A percentile compares a stretch with the other conserved stretches of the same genome.
These are phyloP conservation scores for Epirrhoe tristata DNA, from an alignment of 2,888 invertebrate genomes.

Conservation along the genomic window DNA sequence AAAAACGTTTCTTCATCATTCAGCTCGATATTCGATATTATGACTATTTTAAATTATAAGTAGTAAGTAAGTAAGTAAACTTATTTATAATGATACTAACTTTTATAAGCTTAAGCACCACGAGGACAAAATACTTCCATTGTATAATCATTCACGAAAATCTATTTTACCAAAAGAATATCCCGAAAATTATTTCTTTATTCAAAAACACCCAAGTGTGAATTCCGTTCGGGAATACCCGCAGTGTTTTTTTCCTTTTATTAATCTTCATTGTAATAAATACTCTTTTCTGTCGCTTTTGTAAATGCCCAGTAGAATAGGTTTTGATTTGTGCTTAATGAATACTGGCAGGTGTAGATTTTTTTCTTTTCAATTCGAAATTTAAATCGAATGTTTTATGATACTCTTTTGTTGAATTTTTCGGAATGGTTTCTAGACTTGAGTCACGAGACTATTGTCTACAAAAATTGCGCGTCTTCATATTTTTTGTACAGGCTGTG, in stretches of 20 bases:
- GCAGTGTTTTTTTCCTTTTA: slow-evolving; percentile 22
- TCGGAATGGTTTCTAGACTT: too few relatives aligned
- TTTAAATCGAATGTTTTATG: slow-evolving; percentile 32
- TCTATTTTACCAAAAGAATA: slow-evolving; percentile 15
- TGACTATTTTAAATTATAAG: too few relatives aligned
- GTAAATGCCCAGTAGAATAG: slow-evolving; percentile 33
- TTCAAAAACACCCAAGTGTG: slow-evolving; percentile 27
- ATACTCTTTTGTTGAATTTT: slow-evolving; percentile 19
- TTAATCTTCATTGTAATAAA: slow-evolving; percentile 33
- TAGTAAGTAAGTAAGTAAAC: too few relatives aligned
- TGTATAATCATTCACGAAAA: not conserved
- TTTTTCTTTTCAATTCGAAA: slow-evolving; percentile 30
- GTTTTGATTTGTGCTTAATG: slow-evolving; percentile 37
- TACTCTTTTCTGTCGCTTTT: slow-evolving; percentile 33
- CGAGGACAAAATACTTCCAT: not conserved
- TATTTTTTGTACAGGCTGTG: too few relatives aligned
- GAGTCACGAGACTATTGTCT: too few relatives aligned
- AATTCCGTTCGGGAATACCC: slow-evolving; percentile 22
- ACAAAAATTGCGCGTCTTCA: too few relatives aligned
- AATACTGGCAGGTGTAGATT: slow-evolving; percentile 38
- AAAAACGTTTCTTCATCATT: too few relatives aligned
- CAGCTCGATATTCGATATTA: too few relatives aligned
- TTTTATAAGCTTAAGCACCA: not conserved
- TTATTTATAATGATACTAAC: too few relatives aligned
- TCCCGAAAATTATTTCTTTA: slow-evolving; percentile 31